Percentiles rank a stretch among this genome's conserved stretches.
phyloP scores from a whole-genome alignment of 1,140 invertebrate genomes.

The Ectropis grisescens region DNA sequence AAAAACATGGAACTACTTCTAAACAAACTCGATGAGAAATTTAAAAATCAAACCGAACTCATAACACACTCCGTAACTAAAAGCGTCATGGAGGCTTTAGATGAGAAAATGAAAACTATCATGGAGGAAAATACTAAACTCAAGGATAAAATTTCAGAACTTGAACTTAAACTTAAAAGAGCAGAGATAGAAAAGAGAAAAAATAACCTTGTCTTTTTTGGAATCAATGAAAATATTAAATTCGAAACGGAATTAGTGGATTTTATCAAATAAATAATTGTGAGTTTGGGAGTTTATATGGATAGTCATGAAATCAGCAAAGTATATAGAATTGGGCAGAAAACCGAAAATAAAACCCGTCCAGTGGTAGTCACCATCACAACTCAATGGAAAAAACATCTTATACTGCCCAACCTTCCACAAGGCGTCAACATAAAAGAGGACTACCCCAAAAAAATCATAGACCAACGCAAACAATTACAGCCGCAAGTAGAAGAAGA shows the following conservation, averaged over 20 bases:
- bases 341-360: conserved; percentile 10
- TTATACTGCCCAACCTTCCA: conserved; percentile 15
- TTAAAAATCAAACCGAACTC: conserved; percentile 13
- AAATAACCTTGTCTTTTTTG: conserved; percentile 22
- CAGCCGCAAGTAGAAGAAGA: conserved; percentile 11
- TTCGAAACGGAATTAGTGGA: conserved; percentile 15
- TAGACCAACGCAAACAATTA: conserved; percentile 9
- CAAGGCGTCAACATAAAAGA: conserved; percentile 12
- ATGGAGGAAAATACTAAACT: conserved; percentile 17
- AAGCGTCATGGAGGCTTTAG: conserved; percentile 16
- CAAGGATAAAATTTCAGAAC: conserved; percentile 14
- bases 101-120: no score
- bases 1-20: conserved; percentile 17
- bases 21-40: conserved; percentile 13
- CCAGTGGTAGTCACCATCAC: conserved; percentile 16
- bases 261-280: conserved; percentile 15
- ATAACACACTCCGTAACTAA: conserved; percentile 15
- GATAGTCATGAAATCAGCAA: conserved; percentile 19
- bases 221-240: conserved; percentile 20
- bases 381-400: conserved; percentile 24
- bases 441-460: conserved; percentile 9
- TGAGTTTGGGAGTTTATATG: conserved; percentile 9
- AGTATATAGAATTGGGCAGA: conserved; percentile 17
- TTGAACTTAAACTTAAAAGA: conserved; percentile 15
- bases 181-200: conserved; percentile 20